Evolutionary conservation across 2,888 invertebrate species (phyloP).

Genomic region (Gasteruption jaculator): DNA sequence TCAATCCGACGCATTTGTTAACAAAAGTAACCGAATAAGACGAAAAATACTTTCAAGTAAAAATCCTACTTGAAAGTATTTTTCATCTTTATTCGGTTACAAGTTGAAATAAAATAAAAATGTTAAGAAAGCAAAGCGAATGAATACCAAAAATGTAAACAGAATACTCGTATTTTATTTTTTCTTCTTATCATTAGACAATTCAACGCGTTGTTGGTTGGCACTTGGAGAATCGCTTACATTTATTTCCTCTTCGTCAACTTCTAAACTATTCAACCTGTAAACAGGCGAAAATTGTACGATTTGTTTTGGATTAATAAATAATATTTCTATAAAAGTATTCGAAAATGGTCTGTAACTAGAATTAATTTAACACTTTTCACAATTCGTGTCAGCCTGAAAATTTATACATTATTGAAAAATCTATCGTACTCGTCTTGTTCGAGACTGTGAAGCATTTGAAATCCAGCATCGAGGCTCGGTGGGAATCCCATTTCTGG

Average conservation of each 20-base stretch:
- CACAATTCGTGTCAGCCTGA: neutral
- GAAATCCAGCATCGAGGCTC: slow-evolving; percentile 62
- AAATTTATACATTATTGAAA: slow-evolving; percentile 11
- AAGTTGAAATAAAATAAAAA: neutral
- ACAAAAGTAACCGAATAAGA: too few relatives aligned
- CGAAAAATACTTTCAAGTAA: neutral
- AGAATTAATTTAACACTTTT: neutral
- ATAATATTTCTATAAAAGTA: slow-evolving; percentile 6
- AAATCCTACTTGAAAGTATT: neutral
- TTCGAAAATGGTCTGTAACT: neutral
- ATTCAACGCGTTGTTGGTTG: slow-evolving; percentile 27
- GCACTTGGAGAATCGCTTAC: slow-evolving; percentile 37
- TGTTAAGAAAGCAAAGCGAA: neutral
- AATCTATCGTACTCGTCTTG: slow-evolving; percentile 53
- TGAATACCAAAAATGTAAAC: neutral
- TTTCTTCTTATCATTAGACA: slow-evolving; percentile 25
- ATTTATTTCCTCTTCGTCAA: slow-evolving; percentile 43
- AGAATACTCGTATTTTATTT: slow-evolving; percentile 12
- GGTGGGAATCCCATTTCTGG: slow-evolving; percentile 52
- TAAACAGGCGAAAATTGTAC: slow-evolving; percentile 14
- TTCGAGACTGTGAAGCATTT: slow-evolving; percentile 63
- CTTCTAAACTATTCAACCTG: slow-evolving; percentile 44
- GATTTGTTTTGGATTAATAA: slow-evolving; percentile 4
- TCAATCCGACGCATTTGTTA: neutral
- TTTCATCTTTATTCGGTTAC: neutral